Evolutionary conservation across 2,888 invertebrate genomes (phyloP).

Genomic region (Zelleria hepariella): DNA sequence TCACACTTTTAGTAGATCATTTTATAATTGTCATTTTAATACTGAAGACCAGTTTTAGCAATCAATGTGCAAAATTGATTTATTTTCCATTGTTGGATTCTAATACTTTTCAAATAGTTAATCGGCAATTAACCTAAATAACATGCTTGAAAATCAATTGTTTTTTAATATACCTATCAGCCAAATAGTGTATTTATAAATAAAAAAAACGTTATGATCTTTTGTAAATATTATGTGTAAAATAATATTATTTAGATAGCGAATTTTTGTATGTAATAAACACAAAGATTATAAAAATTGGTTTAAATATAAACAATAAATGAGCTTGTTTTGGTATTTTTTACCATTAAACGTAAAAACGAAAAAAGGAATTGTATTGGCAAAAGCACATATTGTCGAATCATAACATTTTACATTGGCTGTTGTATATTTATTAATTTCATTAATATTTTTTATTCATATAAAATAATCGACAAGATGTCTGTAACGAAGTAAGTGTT

Average conservation of each 20-base stretch:
- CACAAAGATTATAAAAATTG: neutral
- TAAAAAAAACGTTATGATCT: slow-evolving; percentile 29
- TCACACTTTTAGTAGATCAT: neutral
- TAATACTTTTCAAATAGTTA: neutral
- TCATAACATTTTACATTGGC: neutral
- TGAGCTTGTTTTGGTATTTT: slow-evolving; percentile 11
- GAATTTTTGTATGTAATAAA: slow-evolving; percentile 30
- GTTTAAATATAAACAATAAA: neutral
- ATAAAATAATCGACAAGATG: neutral
- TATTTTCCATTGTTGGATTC: neutral
- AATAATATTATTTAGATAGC: slow-evolving; percentile 62
- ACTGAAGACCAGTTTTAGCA: too few relatives aligned
- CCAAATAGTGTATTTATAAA: slow-evolving; percentile 64
- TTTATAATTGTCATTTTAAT: too few relatives aligned
- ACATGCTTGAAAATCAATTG: slow-evolving; percentile 1
- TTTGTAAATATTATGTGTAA: slow-evolving; percentile 59
- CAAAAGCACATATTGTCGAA: neutral
- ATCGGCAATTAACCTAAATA: neutral
- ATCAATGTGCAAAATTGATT: neutral
- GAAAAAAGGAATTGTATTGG: neutral
- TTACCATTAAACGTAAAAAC: neutral
- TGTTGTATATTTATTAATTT: neutral
- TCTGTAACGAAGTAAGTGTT: slow-evolving; percentile 9
- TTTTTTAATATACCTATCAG: slow-evolving; percentile 27
- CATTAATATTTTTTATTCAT: neutral